A percentile compares a stretch with the other conserved stretches of the same genome.
phyloP scores from a whole-genome alignment of 2,888 invertebrate genomes.

The Agonum fuliginosum region DNA sequence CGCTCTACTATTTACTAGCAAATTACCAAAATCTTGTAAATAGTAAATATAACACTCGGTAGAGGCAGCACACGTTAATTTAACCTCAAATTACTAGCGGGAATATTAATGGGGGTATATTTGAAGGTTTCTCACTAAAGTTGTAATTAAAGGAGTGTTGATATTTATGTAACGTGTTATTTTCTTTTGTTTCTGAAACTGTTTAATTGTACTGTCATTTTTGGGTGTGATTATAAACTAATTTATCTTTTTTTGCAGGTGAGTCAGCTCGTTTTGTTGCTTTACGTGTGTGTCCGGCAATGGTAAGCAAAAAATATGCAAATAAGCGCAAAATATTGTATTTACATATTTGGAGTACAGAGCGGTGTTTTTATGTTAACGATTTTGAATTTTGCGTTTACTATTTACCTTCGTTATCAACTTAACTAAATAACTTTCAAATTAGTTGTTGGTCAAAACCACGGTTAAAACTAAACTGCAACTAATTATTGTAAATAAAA shows the following conservation, averaged over 20 bases:
- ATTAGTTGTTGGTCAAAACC: too few relatives aligned
- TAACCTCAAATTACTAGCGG: not conserved
- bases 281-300: not conserved
- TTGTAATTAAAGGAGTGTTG: too few relatives aligned
- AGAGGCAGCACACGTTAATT: not conserved
- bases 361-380: too few relatives aligned
- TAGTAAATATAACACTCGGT: not conserved
- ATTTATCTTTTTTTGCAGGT: slow-evolving; percentile 17
- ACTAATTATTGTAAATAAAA: too few relatives aligned
- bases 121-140: not conserved
- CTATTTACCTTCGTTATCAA: too few relatives aligned
- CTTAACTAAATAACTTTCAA: too few relatives aligned
- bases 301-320: slow-evolving; percentile 3
- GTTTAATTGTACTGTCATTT: not conserved
- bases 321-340: too few relatives aligned
- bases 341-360: too few relatives aligned
- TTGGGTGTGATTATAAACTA: not conserved
- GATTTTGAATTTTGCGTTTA: too few relatives aligned
- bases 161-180: too few relatives aligned
- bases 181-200: not conserved
- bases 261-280: not conserved
- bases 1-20: slow-evolving; percentile 21
- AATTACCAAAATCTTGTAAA: too few relatives aligned
- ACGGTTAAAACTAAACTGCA: too few relatives aligned
- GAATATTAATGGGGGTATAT: not conserved